Evolutionary conservation across 2,888 invertebrate genomes (phyloP).

Genomic region (Xanthorhoe spadicearia): DNA sequence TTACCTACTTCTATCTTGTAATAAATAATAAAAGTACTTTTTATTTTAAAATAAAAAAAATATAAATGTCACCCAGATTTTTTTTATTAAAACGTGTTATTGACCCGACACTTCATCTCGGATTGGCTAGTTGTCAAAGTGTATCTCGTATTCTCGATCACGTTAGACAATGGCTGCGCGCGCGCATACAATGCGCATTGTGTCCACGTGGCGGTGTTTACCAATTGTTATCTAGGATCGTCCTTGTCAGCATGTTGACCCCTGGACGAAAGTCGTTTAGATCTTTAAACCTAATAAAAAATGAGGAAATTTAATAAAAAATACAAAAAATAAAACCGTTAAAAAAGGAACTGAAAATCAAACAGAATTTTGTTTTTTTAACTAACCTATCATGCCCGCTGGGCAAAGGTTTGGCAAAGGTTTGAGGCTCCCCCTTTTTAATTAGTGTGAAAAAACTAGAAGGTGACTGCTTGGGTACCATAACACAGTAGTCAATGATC

Average conservation of each 20-base stretch:
- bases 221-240: constrained; percentile 68
- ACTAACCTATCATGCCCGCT: no score
- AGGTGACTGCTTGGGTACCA: no score
- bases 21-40: no score
- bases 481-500: no score
- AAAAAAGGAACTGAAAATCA: no score
- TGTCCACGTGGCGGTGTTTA: constrained; percentile 63
- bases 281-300: not conserved
- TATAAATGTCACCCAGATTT: not conserved
- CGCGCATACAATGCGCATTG: constrained; percentile 55
- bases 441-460: no score
- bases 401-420: no score
- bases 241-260: constrained; percentile 54
- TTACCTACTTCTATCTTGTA: no score
- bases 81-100: not conserved
- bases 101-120: not conserved
- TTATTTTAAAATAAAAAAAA: no score
- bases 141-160: constrained; percentile 33
- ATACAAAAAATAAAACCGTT: constrained; percentile 28
- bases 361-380: no score
- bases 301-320: not conserved
- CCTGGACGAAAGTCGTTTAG: constrained; percentile 13
- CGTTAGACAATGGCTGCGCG: constrained; percentile 54
- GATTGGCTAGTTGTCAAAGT: constrained; percentile 13
- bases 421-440: no score